Conservation (phyloP, 2,113 vertebrate genomes). For the Micronycteris hirsuta region DNA sequence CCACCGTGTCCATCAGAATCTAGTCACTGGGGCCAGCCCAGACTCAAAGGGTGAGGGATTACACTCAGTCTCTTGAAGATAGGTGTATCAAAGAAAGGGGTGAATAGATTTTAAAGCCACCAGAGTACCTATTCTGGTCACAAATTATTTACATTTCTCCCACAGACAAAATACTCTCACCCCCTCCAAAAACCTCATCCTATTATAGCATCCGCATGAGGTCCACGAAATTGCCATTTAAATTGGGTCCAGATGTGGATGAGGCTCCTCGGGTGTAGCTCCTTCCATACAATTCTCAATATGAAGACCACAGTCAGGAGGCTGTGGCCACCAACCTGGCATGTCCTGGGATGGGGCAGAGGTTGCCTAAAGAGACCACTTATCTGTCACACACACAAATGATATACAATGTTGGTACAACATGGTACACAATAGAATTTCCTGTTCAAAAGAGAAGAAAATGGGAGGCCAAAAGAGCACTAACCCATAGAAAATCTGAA, state of each 20-base stretch:
- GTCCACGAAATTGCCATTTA: background rate
- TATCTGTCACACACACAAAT: background rate
- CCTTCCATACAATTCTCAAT: background rate
- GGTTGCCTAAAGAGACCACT: background rate
- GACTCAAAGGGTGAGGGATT: background rate
- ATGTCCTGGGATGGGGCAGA: background rate
- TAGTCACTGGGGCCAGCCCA: background rate
- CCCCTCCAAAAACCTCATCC: background rate
- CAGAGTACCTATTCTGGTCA: background rate
- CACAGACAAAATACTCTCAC: background rate
- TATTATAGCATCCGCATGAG: background rate
- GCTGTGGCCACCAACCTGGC: background rate
- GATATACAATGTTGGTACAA: no score
- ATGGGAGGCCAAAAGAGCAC: background rate
- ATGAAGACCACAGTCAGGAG: background rate
- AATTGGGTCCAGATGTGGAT: background rate
- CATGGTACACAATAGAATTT: background rate
- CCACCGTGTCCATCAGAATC: background rate
- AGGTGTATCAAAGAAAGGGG: background rate
- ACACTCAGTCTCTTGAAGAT: background rate
- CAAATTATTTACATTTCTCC: background rate
- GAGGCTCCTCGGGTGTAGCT: no score
- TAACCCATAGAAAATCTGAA: background rate
- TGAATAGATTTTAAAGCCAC: background rate
- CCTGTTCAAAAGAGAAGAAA: background rate